phyloP scores from a whole-genome alignment of 2,888 invertebrate genomes.

The Minunthozetes semirufus region DNA sequence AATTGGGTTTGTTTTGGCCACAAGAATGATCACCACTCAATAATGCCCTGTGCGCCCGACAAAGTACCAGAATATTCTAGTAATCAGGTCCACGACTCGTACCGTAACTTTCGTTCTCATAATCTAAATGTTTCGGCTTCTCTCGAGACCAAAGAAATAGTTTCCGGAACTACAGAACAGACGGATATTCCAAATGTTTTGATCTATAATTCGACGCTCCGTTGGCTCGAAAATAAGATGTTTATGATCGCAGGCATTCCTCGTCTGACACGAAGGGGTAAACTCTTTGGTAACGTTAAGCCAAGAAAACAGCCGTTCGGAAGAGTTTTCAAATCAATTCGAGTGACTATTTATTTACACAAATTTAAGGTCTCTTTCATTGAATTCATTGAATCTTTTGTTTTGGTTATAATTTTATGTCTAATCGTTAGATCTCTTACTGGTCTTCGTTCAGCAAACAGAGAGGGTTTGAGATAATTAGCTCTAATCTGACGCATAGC shows the following conservation, averaged over 20 bases:
- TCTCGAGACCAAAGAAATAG: conserved; percentile 59
- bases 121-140: conserved; percentile 70
- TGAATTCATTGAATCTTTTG: background rate
- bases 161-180: conserved; percentile 35
- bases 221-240: conserved; percentile 94
- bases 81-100: conserved; percentile 92
- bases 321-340: conserved; percentile 59
- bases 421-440: conserved; percentile 61
- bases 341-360: conserved; percentile 42
- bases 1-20: conserved; percentile 88
- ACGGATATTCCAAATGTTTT: conserved; percentile 53
- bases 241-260: conserved; percentile 76
- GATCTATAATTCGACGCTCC: conserved; percentile 83
- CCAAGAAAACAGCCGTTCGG: conserved; percentile 84
- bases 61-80: conserved; percentile 93
- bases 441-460: conserved; percentile 98
- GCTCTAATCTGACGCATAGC: conserved; percentile 48
- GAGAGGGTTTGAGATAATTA: conserved; percentile 77
- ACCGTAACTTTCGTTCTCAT: conserved; percentile 83
- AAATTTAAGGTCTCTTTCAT: conserved; percentile 58
- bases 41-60: conserved; percentile 91
- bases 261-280: conserved; percentile 84
- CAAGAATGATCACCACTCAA: conserved; percentile 90
- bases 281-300: conserved; percentile 72
- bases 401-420: background rate